These are phyloP conservation scores for Polietes domitor DNA, from an alignment of 2,888 invertebrate genomes.

Conservation along the genomic window DNA sequence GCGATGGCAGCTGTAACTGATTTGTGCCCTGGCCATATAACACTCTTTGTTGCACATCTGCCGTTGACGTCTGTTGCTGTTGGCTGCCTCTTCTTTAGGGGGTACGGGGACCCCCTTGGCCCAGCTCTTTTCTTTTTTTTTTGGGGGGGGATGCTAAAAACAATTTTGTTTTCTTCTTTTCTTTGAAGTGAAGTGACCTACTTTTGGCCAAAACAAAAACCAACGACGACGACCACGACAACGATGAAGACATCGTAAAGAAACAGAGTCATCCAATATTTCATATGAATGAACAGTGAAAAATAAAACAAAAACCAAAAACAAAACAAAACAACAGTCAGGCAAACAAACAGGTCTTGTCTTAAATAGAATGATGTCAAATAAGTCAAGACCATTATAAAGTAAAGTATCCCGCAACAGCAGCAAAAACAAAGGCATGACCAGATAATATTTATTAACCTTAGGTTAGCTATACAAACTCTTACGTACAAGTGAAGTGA, in stretches of 20 bases:
- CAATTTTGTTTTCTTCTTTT: conserved; percentile 45
- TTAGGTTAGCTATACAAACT: neutral
- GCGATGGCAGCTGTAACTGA: neutral
- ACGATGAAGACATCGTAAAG: neutral
- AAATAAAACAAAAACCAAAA: too few species aligned
- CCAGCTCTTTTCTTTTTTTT: conserved; percentile 19
- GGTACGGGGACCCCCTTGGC: neutral
- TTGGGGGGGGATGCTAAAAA: conserved; percentile 23
- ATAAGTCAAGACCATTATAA: conserved; percentile 61
- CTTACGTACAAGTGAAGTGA: neutral
- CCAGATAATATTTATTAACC: conserved; percentile 33
- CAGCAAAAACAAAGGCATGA: conserved; percentile 26
- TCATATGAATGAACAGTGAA: conserved; percentile 17
- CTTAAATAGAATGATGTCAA: conserved; percentile 64
- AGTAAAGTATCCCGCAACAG: conserved; percentile 4
- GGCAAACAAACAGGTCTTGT: conserved; percentile 55
- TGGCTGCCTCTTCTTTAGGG: neutral
- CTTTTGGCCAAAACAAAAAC: conserved; percentile 40
- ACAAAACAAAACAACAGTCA: neutral
- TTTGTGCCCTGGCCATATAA: neutral
- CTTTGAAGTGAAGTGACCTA: conserved; percentile 59
- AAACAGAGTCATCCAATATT: conserved; percentile 34
- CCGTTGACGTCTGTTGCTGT: conserved; percentile 22
- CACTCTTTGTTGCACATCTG: neutral
- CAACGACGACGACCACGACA: neutral